A percentile compares a stretch with the other conserved stretches of the same genome.
Evolutionary conservation across 1,140 invertebrate genomes (phyloP).

Genomic region (Laupala kohalensis): DNA sequence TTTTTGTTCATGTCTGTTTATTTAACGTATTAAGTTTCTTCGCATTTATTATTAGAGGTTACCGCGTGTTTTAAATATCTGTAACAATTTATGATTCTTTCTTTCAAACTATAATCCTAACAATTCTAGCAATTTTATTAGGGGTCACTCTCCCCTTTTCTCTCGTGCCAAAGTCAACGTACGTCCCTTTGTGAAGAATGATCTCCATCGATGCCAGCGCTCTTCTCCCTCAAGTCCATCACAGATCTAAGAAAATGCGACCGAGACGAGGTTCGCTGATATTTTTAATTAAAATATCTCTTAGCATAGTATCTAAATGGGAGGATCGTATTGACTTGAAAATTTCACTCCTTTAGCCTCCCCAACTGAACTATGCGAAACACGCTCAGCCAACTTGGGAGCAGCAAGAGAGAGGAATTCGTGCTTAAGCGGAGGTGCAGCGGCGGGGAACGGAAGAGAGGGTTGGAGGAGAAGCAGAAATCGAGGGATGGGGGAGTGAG

Average conservation of each 20-base stretch:
- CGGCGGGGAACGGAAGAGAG: too few relatives aligned
- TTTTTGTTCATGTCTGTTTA: too few relatives aligned
- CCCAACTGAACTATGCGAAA: neutral
- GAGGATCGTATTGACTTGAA: neutral
- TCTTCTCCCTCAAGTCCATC: neutral
- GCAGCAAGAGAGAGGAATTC: neutral
- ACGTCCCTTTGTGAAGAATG: too few relatives aligned
- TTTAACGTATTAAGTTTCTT: too few relatives aligned
- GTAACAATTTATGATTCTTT: too few relatives aligned
- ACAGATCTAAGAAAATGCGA: neutral
- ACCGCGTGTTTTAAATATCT: too few relatives aligned
- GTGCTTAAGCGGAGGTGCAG: neutral
- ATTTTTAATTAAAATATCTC: neutral
- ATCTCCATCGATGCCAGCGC: too few relatives aligned
- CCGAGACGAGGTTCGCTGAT: neutral
- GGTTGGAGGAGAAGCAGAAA: too few relatives aligned
- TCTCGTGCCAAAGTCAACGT: too few relatives aligned
- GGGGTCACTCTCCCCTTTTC: neutral
- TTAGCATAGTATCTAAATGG: neutral
- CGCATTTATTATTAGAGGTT: too few relatives aligned
- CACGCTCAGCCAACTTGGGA: neutral
- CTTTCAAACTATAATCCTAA: too few relatives aligned
- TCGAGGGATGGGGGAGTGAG: too few relatives aligned
- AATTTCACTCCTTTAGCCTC: neutral
- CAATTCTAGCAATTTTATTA: neutral